Base-by-base conservation (phyloP, 2,888 invertebrate genomes). In the Meloe dianella region DNA sequence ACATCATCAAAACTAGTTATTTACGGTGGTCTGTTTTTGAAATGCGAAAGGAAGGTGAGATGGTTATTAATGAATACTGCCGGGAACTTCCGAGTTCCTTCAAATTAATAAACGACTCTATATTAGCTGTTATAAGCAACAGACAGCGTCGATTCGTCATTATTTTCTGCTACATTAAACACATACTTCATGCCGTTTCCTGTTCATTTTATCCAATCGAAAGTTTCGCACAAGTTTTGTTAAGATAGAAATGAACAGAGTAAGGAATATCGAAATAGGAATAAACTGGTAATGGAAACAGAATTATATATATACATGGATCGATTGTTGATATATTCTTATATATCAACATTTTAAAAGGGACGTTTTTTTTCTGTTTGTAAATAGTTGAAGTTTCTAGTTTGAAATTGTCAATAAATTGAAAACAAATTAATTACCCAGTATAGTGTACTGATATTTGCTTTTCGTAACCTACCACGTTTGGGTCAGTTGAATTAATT, bases 81-180 rank as follows among this genome's bases (percentile, higher is more conserved):
- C 75, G 75, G 75, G 75, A 81, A 80, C 76, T 79, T 78, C 78
- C 72, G 78, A 79, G 78, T 78, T 80, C 80, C 81, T 81, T 41
- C 80, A 82, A 84, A 84, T 84, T 84, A 84, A 84, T 84, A 84
- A 84, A 84, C 83, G 83, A 81, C 81, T 81, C 80, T 80, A 78
- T 83, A 84, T 84, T 84, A 84, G 83, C 83, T 82, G 83, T 83
- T 84, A 83, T 83, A 81, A 82, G 83, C 82, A 83, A 83, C 82
- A 84, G 84, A 83, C 83, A 83, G 84, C 79, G 79, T 84, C 84
- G 84, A 85, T 85, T 84, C 84, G 84, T 85, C 85, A 85, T 85
- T 85, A 85, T 85, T 85, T 85, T 84, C 83, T 83, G 81, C 82
- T 82, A 84, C 84, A 85, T 85, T 85, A 82, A 83, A 80, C 83